These are phyloP conservation scores for Crotophaga sulcirostris DNA, from an alignment of 2,113 vertebrate species.

Conservation along the genomic window DNA sequence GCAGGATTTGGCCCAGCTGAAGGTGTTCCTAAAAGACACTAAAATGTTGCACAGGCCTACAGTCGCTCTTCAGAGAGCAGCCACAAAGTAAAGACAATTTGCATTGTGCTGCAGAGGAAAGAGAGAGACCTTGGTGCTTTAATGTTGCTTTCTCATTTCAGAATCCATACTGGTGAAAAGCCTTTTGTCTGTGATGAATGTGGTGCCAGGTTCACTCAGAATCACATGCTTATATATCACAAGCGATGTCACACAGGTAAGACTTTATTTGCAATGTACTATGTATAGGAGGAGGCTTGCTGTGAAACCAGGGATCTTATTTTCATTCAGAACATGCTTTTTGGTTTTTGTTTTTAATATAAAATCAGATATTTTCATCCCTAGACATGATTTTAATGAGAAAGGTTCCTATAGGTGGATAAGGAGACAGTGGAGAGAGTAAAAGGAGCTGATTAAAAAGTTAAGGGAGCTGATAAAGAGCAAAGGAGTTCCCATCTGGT, in stretches of 20 bases:
- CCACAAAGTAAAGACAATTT: not conserved
- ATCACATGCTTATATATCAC: constrained; percentile 97
- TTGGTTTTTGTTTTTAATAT: rapidly evolving
- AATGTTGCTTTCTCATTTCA: constrained; percentile 71
- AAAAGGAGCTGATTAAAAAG: not conserved
- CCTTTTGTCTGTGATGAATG: constrained; percentile 94
- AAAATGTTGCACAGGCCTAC: not conserved
- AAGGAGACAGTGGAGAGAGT: not conserved
- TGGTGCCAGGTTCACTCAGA: constrained; percentile 94
- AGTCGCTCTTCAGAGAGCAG: not conserved
- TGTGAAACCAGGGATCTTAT: not conserved
- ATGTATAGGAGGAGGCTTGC: not conserved
- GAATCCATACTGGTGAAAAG: constrained; percentile 97
- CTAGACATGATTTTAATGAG: not conserved
- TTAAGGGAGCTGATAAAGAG: not conserved
- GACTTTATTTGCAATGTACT: not conserved
- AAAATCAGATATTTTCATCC: rapidly evolving
- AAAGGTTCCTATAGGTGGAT: not conserved
- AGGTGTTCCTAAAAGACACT: not conserved
- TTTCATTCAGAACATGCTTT: not conserved
- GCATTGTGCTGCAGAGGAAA: not conserved
- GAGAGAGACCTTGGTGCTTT: not conserved
- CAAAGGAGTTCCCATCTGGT: not conserved
- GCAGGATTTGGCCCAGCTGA: not conserved
- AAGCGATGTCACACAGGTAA: constrained; percentile 95